Evolutionary conservation across 1,140 invertebrate genomes (phyloP).

Genomic region (Camponotus floridanus): DNA sequence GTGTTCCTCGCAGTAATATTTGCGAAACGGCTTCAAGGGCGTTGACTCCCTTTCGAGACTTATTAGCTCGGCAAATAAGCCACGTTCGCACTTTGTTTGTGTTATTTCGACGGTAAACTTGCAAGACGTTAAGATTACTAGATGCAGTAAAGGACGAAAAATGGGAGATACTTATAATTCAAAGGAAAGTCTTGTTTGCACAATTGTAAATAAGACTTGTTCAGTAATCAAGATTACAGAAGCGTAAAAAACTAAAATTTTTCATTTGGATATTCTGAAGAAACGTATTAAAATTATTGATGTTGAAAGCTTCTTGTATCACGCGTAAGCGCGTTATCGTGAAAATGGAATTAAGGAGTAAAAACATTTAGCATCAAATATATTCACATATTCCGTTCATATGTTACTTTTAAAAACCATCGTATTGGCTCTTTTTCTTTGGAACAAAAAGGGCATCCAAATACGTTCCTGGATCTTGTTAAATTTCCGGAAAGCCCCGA

Average conservation of each 20-base stretch:
- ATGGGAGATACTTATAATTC: constrained; percentile 43
- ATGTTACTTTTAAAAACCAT: neutral
- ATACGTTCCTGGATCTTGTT: constrained; percentile 58
- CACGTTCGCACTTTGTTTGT: constrained; percentile 35
- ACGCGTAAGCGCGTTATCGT: neutral
- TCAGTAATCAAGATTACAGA: constrained; percentile 24
- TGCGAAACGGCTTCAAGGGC: constrained; percentile 48
- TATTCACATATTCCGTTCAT: constrained; percentile 8
- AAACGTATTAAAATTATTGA: constrained; percentile 4
- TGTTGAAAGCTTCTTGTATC: neutral
- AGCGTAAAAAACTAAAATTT: neutral
- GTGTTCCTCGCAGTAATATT: constrained; percentile 36
- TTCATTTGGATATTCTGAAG: neutral
- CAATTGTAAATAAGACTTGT: constrained; percentile 32
- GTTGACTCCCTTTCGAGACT: constrained; percentile 57
- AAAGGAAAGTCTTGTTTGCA: constrained; percentile 19
- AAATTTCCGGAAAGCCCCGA: constrained; percentile 47
- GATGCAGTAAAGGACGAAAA: constrained; percentile 47
- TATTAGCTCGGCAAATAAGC: constrained; percentile 58
- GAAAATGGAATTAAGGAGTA: neutral
- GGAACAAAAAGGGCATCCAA: constrained; percentile 26
- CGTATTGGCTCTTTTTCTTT: neutral
- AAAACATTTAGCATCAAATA: neutral
- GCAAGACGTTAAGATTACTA: constrained; percentile 38
- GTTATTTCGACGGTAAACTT: constrained; percentile 53